phyloP scores from a whole-genome alignment of 2,113 vertebrate genomes.

The Oreocharis arfaki region DNA sequence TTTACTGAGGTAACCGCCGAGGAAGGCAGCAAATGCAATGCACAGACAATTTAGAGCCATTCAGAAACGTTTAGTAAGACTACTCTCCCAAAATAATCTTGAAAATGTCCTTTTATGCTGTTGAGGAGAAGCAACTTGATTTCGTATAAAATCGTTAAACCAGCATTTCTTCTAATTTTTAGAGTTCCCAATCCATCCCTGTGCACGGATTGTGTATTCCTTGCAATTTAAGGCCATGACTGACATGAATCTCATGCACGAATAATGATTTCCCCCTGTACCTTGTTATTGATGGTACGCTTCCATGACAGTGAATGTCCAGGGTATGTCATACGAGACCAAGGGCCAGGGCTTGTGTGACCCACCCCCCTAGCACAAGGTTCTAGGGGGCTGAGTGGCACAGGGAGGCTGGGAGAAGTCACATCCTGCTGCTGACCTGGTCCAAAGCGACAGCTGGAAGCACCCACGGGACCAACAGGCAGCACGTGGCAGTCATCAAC shows the following conservation, averaged over 20 bases:
- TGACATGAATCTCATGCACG: not conserved
- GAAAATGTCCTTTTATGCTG: not conserved
- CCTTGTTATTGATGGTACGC: not conserved
- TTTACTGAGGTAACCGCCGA: fast-evolving
- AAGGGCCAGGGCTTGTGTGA: not conserved
- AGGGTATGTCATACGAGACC: not conserved
- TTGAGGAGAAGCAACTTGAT: not conserved
- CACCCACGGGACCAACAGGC: fast-evolving
- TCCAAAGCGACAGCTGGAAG: not conserved
- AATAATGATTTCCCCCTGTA: not conserved
- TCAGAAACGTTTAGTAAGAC: not conserved
- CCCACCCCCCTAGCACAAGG: fast-evolving
- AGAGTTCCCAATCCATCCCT: not conserved
- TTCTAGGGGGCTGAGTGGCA: not conserved
- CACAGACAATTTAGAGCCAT: not conserved
- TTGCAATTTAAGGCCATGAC: not conserved
- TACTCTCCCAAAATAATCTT: not conserved
- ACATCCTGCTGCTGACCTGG: not conserved
- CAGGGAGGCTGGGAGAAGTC: not conserved
- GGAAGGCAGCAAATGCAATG: not conserved
- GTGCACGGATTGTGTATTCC: not conserved
- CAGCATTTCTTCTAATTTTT: not conserved
- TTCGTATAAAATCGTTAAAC: not conserved
- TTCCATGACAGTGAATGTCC: fast-evolving
- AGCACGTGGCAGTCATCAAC: not conserved